Evolutionary conservation across 2,888 invertebrate species (phyloP).

Genomic region (Odontocerum albicorne): DNA sequence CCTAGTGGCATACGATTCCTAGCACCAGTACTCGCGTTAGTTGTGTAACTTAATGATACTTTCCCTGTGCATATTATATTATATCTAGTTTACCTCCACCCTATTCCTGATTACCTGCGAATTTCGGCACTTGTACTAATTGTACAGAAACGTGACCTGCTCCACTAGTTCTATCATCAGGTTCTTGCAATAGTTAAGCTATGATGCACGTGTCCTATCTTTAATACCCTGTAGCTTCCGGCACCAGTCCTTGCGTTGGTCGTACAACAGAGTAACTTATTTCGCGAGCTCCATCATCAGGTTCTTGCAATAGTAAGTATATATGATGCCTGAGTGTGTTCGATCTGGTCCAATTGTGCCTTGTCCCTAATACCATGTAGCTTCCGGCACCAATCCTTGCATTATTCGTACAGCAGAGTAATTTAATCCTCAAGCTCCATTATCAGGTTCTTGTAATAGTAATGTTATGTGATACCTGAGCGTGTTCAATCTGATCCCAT

Average conservation of each 20-base stretch:
- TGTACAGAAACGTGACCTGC: too few species aligned
- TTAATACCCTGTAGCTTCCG: slow-evolving; percentile 78
- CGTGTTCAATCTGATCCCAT: slow-evolving; percentile 65
- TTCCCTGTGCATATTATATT: too few species aligned
- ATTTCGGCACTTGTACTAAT: too few species aligned
- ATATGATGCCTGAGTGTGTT: slow-evolving; percentile 69
- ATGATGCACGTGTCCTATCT: slow-evolving; percentile 72
- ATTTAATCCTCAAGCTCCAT: slow-evolving; percentile 86
- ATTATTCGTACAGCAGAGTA: slow-evolving; percentile 84
- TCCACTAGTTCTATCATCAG: too few species aligned
- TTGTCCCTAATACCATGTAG: slow-evolving; percentile 78
- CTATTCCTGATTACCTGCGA: too few species aligned
- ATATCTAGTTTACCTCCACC: too few species aligned
- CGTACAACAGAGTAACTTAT: slow-evolving; percentile 85
- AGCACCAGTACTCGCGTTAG: too few species aligned
- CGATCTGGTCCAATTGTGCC: slow-evolving; percentile 64
- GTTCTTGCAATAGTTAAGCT: too few species aligned
- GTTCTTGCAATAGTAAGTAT: too few species aligned
- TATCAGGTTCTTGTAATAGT: slow-evolving; percentile 79
- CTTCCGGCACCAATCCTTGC: slow-evolving; percentile 80
- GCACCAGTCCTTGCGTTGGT: slow-evolving; percentile 82
- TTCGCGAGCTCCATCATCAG: slow-evolving; percentile 85
- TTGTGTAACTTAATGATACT: too few species aligned
- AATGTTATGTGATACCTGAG: too few species aligned
- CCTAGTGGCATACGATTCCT: too few species aligned